These are phyloP conservation scores for Sciaenops ocellatus DNA, from an alignment of 2,797 vertebrate genomes.

Conservation along the genomic window DNA sequence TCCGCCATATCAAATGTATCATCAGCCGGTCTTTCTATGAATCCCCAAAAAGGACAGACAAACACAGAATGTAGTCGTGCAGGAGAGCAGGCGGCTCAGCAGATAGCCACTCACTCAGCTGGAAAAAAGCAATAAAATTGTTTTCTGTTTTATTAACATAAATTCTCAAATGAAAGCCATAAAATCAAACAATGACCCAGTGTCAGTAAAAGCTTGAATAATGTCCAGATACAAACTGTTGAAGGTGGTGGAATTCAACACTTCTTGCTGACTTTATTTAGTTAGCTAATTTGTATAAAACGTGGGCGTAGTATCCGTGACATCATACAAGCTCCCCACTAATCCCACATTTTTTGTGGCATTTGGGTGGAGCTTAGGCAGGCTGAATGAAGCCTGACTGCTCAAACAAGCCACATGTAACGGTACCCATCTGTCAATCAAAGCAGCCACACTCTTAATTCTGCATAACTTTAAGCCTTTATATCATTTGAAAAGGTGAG, in stretches of 20 bases:
- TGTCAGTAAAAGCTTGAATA: background rate
- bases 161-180: background rate
- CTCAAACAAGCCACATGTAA: no score
- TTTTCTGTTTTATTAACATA: background rate
- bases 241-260: background rate
- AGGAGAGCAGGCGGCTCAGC: background rate
- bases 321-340: no score
- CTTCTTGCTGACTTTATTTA: no score
- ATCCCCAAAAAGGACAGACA: background rate
- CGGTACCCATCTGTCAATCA: no score
- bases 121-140: background rate
- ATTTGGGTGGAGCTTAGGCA: no score
- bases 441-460: no score
- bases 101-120: background rate
- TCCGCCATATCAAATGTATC: background rate
- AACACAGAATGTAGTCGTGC: background rate
- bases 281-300: no score
- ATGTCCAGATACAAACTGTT: background rate
- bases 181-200: background rate
- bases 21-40: slow-evolving; percentile 2
- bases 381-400: no score
- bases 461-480: no score
- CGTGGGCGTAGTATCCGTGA: no score
- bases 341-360: no score
- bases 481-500: no score